These are phyloP conservation scores for Tromatobia lineatoria DNA, from an alignment of 2,888 invertebrate species.

Conservation along the genomic window DNA sequence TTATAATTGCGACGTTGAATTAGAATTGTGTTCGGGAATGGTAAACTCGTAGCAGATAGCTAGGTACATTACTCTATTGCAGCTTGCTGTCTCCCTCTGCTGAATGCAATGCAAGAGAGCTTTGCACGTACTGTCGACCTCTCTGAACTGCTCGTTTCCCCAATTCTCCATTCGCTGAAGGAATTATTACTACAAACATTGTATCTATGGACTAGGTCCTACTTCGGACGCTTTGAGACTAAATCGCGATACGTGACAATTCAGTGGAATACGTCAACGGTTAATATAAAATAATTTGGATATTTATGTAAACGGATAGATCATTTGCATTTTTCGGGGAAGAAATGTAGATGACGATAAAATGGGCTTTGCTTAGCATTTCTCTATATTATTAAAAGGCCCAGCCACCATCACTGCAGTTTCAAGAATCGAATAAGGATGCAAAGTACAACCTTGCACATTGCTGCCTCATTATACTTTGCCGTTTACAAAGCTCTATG, in stretches of 20 bases:
- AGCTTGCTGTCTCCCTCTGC: constrained; percentile 31
- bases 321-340: too few relatives aligned
- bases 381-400: too few relatives aligned
- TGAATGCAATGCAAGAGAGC: constrained; percentile 27
- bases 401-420: too few relatives aligned
- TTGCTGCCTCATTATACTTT: too few relatives aligned
- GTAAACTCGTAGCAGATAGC: constrained; percentile 34
- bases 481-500: too few relatives aligned
- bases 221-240: not conserved
- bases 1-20: constrained; percentile 74
- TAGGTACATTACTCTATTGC: constrained; percentile 45
- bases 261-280: not conserved
- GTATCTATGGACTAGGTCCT: not conserved
- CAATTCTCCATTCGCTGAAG: not conserved
- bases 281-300: too few relatives aligned
- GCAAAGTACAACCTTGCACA: too few relatives aligned
- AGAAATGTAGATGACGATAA: too few relatives aligned
- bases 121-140: constrained; percentile 16
- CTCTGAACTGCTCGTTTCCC: not conserved
- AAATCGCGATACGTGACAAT: not conserved
- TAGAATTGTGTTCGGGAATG: constrained; percentile 71
- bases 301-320: not conserved
- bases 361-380: too few relatives aligned
- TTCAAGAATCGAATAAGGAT: too few relatives aligned
- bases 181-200: not conserved